These are phyloP conservation scores for Typhlichthys subterraneus DNA, from an alignment of 2,797 vertebrate genomes.

Conservation along the genomic window DNA sequence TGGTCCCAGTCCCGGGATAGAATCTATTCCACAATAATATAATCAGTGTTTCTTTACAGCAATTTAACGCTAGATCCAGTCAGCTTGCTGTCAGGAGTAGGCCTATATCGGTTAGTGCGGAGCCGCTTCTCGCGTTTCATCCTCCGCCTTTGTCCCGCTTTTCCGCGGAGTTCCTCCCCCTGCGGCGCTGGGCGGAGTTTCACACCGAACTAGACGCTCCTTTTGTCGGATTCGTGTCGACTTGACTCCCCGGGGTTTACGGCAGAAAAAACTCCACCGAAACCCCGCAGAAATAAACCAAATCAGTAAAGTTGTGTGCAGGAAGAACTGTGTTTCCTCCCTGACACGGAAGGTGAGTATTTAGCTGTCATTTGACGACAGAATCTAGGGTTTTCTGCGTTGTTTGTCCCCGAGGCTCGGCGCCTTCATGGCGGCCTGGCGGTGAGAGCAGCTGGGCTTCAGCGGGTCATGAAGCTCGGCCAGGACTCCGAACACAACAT, in stretches of 20 bases:
- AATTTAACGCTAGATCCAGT: too few species aligned
- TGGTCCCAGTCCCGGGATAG: background rate
- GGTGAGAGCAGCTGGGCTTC: constrained; percentile 61
- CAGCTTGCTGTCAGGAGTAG: too few species aligned
- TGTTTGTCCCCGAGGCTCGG: constrained; percentile 71
- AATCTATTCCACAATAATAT: too few species aligned
- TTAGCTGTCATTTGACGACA: constrained; percentile 33
- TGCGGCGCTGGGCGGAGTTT: constrained; percentile 87
- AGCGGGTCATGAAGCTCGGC: constrained; percentile 58
- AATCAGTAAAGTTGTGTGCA: constrained; percentile 32
- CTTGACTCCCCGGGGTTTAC: constrained; percentile 82
- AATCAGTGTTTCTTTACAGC: too few species aligned
- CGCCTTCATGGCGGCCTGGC: constrained; percentile 82
- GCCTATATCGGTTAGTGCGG: background rate
- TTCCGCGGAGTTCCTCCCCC: constrained; percentile 84
- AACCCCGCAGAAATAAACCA: constrained; percentile 43
- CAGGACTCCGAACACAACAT: constrained; percentile 45
- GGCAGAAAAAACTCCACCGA: constrained; percentile 65
- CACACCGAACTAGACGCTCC: constrained; percentile 85
- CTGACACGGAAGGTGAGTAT: constrained; percentile 66
- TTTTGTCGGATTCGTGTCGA: constrained; percentile 84
- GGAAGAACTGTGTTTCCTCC: constrained; percentile 16
- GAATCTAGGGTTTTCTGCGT: constrained; percentile 60
- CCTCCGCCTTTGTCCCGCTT: constrained; percentile 77
- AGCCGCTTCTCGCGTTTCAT: constrained; percentile 68